phyloP scores from a whole-genome alignment of 2,113 vertebrate species.

The Coptodon bakossiorum region DNA sequence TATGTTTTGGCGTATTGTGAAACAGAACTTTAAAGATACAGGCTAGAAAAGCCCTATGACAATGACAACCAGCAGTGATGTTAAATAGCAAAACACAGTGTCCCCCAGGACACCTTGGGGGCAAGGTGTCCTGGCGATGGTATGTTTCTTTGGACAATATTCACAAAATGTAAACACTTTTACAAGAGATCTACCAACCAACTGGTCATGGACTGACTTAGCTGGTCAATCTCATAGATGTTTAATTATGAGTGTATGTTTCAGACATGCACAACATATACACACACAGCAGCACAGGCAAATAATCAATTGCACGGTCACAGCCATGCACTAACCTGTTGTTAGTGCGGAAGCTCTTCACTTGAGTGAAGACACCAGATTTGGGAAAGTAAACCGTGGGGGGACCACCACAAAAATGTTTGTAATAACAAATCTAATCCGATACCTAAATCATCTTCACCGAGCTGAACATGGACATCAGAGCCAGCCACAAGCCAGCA shows the following conservation, averaged over 20 bases:
- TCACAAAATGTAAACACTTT: background rate
- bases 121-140: background rate
- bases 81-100: background rate
- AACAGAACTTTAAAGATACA: background rate
- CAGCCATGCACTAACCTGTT: background rate
- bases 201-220: background rate
- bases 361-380: background rate
- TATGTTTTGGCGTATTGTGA: background rate
- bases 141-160: background rate
- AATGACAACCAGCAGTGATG: background rate
- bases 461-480: background rate
- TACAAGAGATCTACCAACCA: background rate
- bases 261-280: background rate
- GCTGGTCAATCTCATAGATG: background rate
- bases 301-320: background rate
- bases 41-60: background rate
- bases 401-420: background rate
- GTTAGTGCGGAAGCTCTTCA: background rate
- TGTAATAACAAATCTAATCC: background rate
- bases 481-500: background rate
- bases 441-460: background rate
- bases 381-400: background rate
- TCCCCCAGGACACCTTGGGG: background rate
- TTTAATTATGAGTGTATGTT: background rate
- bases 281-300: background rate